phyloP scores from a whole-genome alignment of 2,113 vertebrate genomes.

The Anguilla rostrata region DNA sequence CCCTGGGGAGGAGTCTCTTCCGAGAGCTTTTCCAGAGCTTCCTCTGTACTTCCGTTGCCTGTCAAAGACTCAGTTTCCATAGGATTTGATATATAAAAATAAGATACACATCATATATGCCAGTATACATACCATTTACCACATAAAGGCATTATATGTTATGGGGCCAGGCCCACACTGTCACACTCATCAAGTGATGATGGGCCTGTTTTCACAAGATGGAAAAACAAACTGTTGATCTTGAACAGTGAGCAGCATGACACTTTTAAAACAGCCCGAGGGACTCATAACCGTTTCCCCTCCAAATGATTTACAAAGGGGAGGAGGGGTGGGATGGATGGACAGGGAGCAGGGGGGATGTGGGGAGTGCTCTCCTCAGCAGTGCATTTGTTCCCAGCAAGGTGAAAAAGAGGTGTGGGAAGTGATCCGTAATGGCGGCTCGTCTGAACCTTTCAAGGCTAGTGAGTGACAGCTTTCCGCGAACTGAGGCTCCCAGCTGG shows the following conservation, averaged over 20 bases:
- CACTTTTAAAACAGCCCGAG: conserved; percentile 3
- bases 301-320: conserved; percentile 46
- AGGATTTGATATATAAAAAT: no score
- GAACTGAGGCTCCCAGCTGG: neutral
- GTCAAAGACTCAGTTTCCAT: neutral
- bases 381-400: conserved; percentile 19
- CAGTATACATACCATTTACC: no score
- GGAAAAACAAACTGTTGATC: conserved; percentile 8
- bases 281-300: conserved; percentile 43
- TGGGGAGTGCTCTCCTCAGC: neutral
- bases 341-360: neutral
- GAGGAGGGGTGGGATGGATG: neutral
- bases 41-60: neutral
- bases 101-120: no score
- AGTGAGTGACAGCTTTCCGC: neutral
- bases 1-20: neutral
- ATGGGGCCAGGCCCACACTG: neutral
- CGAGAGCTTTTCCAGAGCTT: neutral
- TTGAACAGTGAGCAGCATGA: conserved; percentile 9
- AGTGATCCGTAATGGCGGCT: conserved; percentile 30
- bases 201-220: neutral
- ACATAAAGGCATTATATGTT: neutral
- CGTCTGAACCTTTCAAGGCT: neutral
- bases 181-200: neutral
- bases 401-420: conserved; percentile 50